Evolutionary conservation across 2,888 invertebrate species (phyloP).

Genomic region (Brenthis daphne): DNA sequence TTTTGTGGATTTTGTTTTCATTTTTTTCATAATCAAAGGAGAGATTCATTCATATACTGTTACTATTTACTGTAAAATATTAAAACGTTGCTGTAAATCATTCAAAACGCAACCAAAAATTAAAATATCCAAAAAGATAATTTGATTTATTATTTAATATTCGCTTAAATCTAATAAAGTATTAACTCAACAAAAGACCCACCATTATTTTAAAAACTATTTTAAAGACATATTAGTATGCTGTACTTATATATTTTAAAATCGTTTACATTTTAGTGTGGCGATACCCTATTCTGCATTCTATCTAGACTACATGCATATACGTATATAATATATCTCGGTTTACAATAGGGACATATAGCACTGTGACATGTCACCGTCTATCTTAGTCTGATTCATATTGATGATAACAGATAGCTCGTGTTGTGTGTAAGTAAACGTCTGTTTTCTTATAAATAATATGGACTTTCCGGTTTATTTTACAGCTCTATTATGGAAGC

Average conservation of each 20-base stretch:
- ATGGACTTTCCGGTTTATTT: conserved; percentile 4
- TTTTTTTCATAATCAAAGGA: too few relatives aligned
- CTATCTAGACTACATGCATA: background rate
- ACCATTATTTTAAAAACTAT: too few relatives aligned
- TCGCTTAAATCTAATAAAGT: too few relatives aligned
- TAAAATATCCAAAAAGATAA: too few relatives aligned
- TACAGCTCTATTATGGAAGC: background rate
- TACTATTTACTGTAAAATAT: too few relatives aligned
- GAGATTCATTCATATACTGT: too few relatives aligned
- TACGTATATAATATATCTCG: conserved; percentile 5
- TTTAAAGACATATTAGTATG: too few relatives aligned
- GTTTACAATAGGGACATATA: conserved; percentile 15
- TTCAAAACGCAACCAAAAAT: too few relatives aligned
- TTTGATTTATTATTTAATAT: too few relatives aligned
- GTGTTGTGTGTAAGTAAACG: conserved; percentile 20
- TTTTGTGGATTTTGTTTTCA: too few relatives aligned
- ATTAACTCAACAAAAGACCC: too few relatives aligned
- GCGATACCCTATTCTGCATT: background rate
- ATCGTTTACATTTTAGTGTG: background rate
- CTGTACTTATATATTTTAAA: background rate
- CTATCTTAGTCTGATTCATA: conserved; percentile 35
- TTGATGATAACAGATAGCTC: conserved; percentile 35
- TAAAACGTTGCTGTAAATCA: too few relatives aligned
- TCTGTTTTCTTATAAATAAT: conserved; percentile 15
- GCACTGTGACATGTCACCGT: conserved; percentile 26